Conservation (phyloP, 2,797 vertebrate genomes). For the Steatocranus sp. region DNA sequence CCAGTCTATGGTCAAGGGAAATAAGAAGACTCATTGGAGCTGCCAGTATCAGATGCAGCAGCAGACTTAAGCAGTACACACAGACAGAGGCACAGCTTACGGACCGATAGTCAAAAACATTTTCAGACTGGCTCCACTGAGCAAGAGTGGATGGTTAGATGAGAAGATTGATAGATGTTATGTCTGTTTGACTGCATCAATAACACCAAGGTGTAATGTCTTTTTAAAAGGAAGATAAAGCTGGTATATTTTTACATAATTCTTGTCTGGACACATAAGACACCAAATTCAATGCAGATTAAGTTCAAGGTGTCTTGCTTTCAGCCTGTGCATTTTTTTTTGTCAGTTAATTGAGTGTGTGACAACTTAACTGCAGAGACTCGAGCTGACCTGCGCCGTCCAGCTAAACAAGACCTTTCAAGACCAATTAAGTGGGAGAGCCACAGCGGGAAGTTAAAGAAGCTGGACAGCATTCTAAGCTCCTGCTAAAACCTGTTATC, state of each 20-base stretch:
- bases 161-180: not conserved
- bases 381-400: constrained; percentile 34
- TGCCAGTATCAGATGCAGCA: not conserved
- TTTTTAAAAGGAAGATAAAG: not conserved
- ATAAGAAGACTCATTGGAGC: not conserved
- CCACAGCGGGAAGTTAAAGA: constrained; percentile 11
- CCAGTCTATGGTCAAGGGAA: not conserved
- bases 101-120: not conserved
- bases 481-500: constrained; percentile 13
- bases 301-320: not conserved
- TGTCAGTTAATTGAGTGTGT: constrained; percentile 47
- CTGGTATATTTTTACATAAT: not conserved
- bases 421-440: constrained; percentile 58
- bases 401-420: constrained; percentile 43
- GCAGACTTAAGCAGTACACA: not conserved
- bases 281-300: constrained; percentile 6
- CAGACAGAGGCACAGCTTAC: not conserved
- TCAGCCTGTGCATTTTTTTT: not conserved
- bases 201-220: not conserved
- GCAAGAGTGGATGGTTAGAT: not conserved
- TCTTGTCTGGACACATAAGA: not conserved
- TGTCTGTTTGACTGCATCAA: not conserved
- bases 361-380: constrained; percentile 40
- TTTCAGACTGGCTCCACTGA: not conserved
- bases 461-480: constrained; percentile 2